Percentiles rank a stretch among this genome's conserved stretches.
Conservation (phyloP, 2,797 vertebrate genomes). For the Dicrostonyx torquatus region DNA sequence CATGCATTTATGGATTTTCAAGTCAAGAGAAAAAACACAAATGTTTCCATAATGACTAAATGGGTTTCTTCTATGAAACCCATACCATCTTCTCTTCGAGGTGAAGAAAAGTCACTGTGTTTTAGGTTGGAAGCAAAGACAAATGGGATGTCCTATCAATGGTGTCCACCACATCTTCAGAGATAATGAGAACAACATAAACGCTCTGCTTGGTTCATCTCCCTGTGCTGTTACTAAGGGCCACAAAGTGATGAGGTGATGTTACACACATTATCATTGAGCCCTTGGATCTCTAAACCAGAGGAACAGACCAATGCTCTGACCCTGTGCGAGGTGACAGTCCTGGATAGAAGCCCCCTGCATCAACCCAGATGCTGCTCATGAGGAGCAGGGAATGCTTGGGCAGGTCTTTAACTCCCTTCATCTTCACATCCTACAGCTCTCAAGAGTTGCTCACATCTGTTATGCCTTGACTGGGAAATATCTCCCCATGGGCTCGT, state of each 20-base stretch:
- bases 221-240: neutral
- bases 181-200: neutral
- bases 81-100: neutral
- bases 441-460: neutral
- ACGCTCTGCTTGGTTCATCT: neutral
- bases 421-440: neutral
- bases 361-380: neutral
- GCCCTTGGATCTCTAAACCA: neutral
- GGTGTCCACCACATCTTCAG: neutral
- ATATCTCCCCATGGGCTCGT: neutral
- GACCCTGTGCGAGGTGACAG: neutral
- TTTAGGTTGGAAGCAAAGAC: neutral
- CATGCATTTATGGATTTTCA: neutral
- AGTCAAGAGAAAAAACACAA: neutral
- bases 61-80: accelerated
- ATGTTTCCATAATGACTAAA: neutral
- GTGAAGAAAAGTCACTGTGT: neutral
- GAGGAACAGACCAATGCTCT: neutral
- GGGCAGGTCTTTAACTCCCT: neutral
- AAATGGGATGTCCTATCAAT: neutral
- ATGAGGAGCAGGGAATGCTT: neutral
- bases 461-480: neutral
- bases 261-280: no score
- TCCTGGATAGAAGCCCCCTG: neutral
- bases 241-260: neutral